Evolutionary conservation across 2,797 vertebrate genomes (phyloP).

Genomic region (Bovichtus variegatus): DNA sequence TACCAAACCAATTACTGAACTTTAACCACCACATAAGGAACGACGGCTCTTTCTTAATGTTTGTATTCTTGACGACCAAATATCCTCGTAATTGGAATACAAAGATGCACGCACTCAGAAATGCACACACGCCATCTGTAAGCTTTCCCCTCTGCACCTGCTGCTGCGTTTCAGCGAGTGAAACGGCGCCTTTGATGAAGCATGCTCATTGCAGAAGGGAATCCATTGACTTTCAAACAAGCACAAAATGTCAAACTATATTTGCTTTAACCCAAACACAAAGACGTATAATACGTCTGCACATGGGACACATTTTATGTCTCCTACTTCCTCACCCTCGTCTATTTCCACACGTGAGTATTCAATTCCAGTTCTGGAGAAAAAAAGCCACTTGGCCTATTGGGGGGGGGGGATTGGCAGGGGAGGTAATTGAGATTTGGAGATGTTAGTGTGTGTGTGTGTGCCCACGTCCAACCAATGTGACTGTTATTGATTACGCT

Average conservation of each 20-base stretch:
- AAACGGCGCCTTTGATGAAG: slow-evolving; percentile 72
- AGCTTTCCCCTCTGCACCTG: slow-evolving; percentile 49
- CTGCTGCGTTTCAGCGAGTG: slow-evolving; percentile 48
- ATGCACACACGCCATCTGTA: slow-evolving; percentile 24
- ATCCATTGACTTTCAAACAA: slow-evolving; percentile 76
- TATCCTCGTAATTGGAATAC: slow-evolving; percentile 1
- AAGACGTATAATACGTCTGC: slow-evolving; percentile 26
- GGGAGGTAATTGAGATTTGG: slow-evolving; percentile 62
- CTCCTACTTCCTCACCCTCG: background rate
- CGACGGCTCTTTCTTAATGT: background rate
- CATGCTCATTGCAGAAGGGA: slow-evolving; percentile 53
- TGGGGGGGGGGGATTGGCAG: slow-evolving; percentile 56
- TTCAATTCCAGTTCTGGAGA: slow-evolving; percentile 46
- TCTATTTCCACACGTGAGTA: slow-evolving; percentile 47
- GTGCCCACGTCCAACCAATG: slow-evolving; percentile 45
- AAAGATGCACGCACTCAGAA: background rate
- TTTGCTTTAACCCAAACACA: slow-evolving; percentile 55
- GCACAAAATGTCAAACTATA: slow-evolving; percentile 75
- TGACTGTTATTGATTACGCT: slow-evolving; percentile 73
- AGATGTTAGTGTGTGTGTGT: slow-evolving; percentile 31
- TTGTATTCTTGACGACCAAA: slow-evolving; percentile 2
- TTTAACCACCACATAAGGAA: background rate
- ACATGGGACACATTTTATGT: slow-evolving; percentile 2
- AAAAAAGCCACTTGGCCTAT: slow-evolving; percentile 44
- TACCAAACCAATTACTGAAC: slow-evolving; percentile 1